Base-by-base conservation (phyloP, 2,888 invertebrate genomes). In the Fabriciana adippe region DNA sequence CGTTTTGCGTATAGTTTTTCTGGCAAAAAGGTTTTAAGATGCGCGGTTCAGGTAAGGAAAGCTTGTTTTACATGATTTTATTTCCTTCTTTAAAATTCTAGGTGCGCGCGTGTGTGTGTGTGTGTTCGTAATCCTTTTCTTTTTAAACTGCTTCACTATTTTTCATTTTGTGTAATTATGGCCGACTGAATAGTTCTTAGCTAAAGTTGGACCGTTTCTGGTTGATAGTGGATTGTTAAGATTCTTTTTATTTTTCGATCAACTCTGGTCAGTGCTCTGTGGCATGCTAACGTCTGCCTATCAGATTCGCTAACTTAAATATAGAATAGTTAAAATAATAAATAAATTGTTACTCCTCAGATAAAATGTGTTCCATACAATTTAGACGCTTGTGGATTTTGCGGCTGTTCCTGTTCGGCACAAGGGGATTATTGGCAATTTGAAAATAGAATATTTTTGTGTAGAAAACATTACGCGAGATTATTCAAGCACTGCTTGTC, bases 341-440 rank as follows among this genome's bases (percentile, higher is more conserved):
- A 18, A 51, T 21, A 14, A 21, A 26, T 3, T 26, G 14, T 53
- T 53, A 55, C 3, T 16, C 11, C 21, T n/a, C 76, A 93, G 93
- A 92, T 93, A 70, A 92, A 93, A 85, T 93, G 93, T 70, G 89
- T 93, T 1, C 92, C 93, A 0, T 92, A 91, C 75, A 93, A 93
- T 73, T 81, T 92, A 77, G 93, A 93, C 62, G 76, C 82, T 5
- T 93, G 93, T 73, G 88, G 83, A n/a, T 80, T 74, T 1, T 93
- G 93, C 64, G 89, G 88, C 0, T 89, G 89, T 69, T 88, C 86
- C 0, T 93, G 93, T 71, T 90, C 91, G 0, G 83, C 84, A 2
- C 92, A 93, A 71, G 94, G 94, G 1, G 94, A 94, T 77, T 94
- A 94, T 74, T 94, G 94, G 92, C 93, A 93, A 69, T 93, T 85